Evolutionary conservation across 2,113 vertebrate genomes (phyloP).

Genomic region (Rhinichthys klamathensis): DNA sequence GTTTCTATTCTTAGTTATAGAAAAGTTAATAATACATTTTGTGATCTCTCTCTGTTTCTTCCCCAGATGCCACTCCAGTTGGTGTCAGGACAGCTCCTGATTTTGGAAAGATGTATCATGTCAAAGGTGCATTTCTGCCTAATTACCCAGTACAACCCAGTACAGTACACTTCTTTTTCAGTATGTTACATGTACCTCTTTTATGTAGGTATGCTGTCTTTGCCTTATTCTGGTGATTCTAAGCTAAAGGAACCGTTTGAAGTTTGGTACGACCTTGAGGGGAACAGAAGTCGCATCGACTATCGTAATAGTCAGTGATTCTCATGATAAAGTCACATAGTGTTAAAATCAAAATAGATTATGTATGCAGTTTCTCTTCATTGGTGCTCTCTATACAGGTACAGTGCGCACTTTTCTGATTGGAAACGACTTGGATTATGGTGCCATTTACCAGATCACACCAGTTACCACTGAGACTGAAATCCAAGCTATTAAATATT

Average conservation of each 20-base stretch:
- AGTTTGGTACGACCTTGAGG: constrained; percentile 78
- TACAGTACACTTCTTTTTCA: background rate
- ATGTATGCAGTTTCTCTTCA: background rate
- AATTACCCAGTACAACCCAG: background rate
- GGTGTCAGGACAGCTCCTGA: constrained; percentile 58
- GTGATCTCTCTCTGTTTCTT: constrained; percentile 23
- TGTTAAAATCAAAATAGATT: background rate
- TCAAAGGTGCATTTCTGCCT: constrained; percentile 74
- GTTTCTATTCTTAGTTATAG: background rate
- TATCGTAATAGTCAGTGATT: constrained; percentile 73
- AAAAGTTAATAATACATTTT: background rate
- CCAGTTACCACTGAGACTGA: constrained; percentile 76
- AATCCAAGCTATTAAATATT: constrained; percentile 74
- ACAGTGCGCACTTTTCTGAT: constrained; percentile 81
- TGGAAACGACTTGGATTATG: constrained; percentile 65
- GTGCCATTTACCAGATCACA: constrained; percentile 75
- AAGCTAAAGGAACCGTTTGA: constrained; percentile 85
- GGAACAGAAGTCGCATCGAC: constrained; percentile 77
- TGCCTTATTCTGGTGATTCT: constrained; percentile 81
- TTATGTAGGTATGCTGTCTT: constrained; percentile 73
- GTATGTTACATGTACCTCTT: background rate
- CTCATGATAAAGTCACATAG: background rate
- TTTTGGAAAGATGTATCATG: constrained; percentile 80
- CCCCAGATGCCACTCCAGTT: constrained; percentile 61
- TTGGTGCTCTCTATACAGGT: constrained; percentile 61